Evolutionary conservation across 2,888 invertebrate genomes (phyloP).

Genomic region (Eulithis testata): DNA sequence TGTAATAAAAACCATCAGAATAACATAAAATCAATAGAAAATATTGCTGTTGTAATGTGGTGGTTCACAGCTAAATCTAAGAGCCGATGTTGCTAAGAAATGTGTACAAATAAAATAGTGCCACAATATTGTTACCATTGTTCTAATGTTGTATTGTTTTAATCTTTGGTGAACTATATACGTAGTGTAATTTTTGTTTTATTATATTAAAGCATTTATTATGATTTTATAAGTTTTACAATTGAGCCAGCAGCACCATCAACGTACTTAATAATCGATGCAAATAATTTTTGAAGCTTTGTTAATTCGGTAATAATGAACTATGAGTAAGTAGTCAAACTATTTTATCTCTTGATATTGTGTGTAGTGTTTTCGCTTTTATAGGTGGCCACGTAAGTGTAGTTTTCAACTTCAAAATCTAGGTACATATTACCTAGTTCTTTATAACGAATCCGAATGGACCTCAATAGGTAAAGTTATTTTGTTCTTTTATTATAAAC

Average conservation of each 20-base stretch:
- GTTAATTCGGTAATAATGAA: background rate
- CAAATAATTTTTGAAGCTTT: background rate
- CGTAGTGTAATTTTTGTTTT: conserved; percentile 47
- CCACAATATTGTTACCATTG: conserved; percentile 52
- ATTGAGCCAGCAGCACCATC: conserved; percentile 61
- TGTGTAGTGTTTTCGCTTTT: conserved; percentile 2
- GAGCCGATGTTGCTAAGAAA: conserved; percentile 31
- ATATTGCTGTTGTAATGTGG: background rate
- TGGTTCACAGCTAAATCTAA: conserved; percentile 22
- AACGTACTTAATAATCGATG: conserved; percentile 62
- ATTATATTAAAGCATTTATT: conserved; percentile 70
- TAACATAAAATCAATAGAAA: background rate
- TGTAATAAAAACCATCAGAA: background rate
- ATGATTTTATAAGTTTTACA: conserved; percentile 52
- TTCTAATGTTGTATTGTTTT: conserved; percentile 41
- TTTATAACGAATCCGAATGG: conserved; percentile 23
- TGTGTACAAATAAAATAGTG: conserved; percentile 57
- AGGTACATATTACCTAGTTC: conserved; percentile 1
- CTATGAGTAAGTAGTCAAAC: background rate
- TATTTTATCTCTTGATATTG: conserved; percentile 8
- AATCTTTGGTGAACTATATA: conserved; percentile 43
- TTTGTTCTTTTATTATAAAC: conserved; percentile 29
- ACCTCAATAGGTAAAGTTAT: conserved; percentile 34
- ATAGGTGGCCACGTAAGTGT: conserved; percentile 30
- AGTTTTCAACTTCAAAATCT: conserved; percentile 11